phyloP scores from a whole-genome alignment of 2,888 invertebrate species.

The Drosophila quasianomalipes region DNA sequence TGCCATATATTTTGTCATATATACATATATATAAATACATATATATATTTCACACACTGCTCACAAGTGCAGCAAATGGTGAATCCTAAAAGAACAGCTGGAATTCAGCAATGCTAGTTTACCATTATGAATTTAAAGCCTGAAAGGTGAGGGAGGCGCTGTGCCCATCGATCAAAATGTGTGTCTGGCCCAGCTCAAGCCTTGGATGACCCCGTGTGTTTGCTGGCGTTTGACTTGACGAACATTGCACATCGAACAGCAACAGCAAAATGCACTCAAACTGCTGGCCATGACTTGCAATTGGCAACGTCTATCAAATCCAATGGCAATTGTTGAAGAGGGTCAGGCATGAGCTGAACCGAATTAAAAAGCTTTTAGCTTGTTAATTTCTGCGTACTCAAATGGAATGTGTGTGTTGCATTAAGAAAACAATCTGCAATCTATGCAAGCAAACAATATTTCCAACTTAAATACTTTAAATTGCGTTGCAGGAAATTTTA shows the following conservation, averaged over 20 bases:
- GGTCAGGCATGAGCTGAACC: neutral
- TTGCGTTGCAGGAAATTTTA: too few species aligned
- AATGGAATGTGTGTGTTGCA: neutral
- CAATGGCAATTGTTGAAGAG: constrained; percentile 1
- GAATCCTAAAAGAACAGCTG: neutral
- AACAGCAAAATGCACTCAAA: constrained; percentile 8
- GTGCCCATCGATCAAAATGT: constrained; percentile 22
- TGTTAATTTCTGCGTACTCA: neutral
- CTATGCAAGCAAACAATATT: neutral
- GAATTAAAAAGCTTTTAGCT: neutral
- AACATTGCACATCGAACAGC: constrained; percentile 7
- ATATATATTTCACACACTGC: constrained; percentile 2
- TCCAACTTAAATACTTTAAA: neutral
- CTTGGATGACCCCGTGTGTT: constrained; percentile 1
- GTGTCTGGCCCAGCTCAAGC: neutral
- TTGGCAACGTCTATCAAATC: neutral
- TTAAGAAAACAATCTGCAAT: neutral
- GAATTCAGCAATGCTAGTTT: neutral
- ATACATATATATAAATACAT: constrained; percentile 1
- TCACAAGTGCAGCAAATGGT: constrained; percentile 5
- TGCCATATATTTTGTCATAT: constrained; percentile 19
- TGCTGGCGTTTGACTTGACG: constrained; percentile 8
- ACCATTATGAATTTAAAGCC: neutral
- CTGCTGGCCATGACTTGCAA: constrained; percentile 8
- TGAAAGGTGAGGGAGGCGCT: neutral